phyloP scores from a whole-genome alignment of 2,888 invertebrate species.

The Acanthosepion esculentum region DNA sequence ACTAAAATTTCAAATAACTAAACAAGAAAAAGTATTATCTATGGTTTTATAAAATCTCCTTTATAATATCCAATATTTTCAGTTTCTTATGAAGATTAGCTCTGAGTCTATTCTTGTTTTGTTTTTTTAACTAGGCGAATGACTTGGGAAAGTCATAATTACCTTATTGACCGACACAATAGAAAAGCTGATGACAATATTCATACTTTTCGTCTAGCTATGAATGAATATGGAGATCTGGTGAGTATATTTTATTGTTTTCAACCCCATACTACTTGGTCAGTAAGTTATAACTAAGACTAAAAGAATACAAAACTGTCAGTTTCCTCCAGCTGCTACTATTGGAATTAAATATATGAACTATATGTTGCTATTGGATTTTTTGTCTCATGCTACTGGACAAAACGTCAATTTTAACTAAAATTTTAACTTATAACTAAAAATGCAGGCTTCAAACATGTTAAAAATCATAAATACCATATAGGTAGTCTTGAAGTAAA shows the following conservation, averaged over 20 bases:
- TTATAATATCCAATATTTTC: neutral
- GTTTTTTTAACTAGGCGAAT: constrained; percentile 57
- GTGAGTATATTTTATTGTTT: constrained; percentile 74
- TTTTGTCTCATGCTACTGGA: too few species aligned
- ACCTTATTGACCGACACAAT: constrained; percentile 65
- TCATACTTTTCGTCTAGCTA: constrained; percentile 64
- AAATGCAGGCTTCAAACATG: too few species aligned
- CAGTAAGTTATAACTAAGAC: neutral
- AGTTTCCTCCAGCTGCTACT: too few species aligned
- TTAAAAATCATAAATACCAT: too few species aligned
- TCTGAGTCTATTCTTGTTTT: neutral
- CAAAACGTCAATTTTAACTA: too few species aligned
- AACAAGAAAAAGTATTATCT: too few species aligned
- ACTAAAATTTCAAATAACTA: too few species aligned
- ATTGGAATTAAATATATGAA: too few species aligned
- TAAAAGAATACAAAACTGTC: neutral
- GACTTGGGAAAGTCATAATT: constrained; percentile 66
- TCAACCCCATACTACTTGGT: too few species aligned
- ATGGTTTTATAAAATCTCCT: neutral
- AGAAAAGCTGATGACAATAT: constrained; percentile 63
- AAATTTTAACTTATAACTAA: too few species aligned
- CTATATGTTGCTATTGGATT: too few species aligned
- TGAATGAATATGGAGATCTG: constrained; percentile 76
- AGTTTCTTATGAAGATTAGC: neutral
- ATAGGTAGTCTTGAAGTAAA: too few species aligned